Conservation (phyloP, 2,113 vertebrate species). For the Erpornis zantholeuca region DNA sequence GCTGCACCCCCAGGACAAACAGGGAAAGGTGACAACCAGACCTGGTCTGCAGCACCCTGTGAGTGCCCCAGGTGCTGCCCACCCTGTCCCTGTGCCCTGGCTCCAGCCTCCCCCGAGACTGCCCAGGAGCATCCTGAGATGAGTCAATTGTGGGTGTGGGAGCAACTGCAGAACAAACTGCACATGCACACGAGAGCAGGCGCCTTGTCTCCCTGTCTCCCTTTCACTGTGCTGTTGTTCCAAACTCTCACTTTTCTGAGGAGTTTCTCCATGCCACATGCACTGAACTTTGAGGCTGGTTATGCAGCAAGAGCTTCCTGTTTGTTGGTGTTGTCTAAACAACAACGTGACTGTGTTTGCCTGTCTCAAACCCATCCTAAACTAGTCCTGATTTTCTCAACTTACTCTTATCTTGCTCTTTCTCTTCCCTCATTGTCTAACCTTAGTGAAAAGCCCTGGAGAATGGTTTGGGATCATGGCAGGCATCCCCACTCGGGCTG, state of each 20-base stretch:
- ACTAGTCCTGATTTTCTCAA: background rate
- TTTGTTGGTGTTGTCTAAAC: background rate
- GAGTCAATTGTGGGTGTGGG: background rate
- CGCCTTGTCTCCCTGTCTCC: background rate
- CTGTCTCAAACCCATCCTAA: background rate
- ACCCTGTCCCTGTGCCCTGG: background rate
- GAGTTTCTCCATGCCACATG: background rate
- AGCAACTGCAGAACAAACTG: background rate
- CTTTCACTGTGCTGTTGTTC: background rate
- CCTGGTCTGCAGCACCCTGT: accelerated
- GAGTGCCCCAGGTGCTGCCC: background rate
- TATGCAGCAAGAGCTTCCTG: background rate
- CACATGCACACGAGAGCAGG: background rate
- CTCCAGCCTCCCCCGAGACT: background rate
- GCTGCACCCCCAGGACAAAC: accelerated
- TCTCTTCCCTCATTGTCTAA: background rate
- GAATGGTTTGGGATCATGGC: background rate
- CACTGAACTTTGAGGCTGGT: background rate
- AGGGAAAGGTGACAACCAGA: background rate
- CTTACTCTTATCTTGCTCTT: background rate
- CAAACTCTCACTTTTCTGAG: background rate
- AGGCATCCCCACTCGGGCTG: background rate
- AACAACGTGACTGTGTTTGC: background rate
- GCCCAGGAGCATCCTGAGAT: background rate
- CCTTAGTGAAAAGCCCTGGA: background rate